Evolutionary conservation across 2,888 invertebrate genomes (phyloP), one percentile per base, ranked within the genome.

Genomic region (Erynnis tages): DNA sequence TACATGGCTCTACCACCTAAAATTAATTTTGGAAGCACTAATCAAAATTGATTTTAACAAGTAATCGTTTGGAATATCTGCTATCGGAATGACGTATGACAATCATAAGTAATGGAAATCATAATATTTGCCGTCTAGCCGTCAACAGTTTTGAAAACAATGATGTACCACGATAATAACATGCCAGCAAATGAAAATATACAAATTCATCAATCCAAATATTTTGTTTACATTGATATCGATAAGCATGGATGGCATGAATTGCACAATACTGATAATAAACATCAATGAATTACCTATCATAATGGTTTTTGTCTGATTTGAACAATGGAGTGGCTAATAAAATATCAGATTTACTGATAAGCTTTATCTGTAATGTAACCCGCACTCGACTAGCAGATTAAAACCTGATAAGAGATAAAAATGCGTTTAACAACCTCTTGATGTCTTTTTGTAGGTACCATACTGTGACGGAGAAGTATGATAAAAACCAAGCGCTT

Each of bases 341-440:
- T 77, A 67, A 71, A 67, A 69, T 71, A 67, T 67, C 73, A 76
- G 85, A 87, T 86, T 83, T 76, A 58, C 69, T 75, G 85, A 84
- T 85, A 82, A 68, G 30, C 63, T 72, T 77, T 82, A 83, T 84
- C 78, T 71, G 63, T 63, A 60, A 65, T 70, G 67, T 75, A 73
- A 71, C 71, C 74, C 69, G 71, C 67, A 77, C 75, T 80, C 63
- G 57, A 74, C 62, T 66, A 68, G 65, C 63, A 70, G 83, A 82
- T 85, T 79, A 78, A 63, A 61, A 60, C 46, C 48, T 63, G 85
- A 86, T 86, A 86, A 79, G 59, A 73, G 77, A 80, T 82, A 83
- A 77, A 71, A 71, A 62, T 59, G 67, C 79, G 82, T 85, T 82
- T 83, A 87, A 79, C 79, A 80, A 78, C 79, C 79, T 59, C 67